Evolutionary conservation across 2,797 vertebrate species (phyloP).

Genomic region (Meda fulgida): DNA sequence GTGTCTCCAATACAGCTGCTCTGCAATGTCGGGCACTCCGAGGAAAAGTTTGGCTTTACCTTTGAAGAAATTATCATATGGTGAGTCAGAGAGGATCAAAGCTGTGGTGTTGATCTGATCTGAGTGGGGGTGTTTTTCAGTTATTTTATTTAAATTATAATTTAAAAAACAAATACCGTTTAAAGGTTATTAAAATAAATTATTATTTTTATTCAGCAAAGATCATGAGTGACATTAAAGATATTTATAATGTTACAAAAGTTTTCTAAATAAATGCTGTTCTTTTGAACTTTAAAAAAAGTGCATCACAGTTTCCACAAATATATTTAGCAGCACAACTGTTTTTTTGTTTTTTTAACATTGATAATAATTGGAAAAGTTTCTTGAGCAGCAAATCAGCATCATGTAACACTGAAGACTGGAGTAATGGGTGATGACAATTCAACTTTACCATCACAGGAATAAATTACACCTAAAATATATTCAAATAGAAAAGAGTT

Average conservation of each 20-base stretch:
- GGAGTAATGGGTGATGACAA: neutral
- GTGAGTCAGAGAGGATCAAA: conserved; percentile 77
- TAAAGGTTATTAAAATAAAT: neutral
- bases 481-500: too few relatives aligned
- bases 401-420: neutral
- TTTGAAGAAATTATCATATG: conserved; percentile 98
- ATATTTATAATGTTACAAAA: neutral
- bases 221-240: neutral
- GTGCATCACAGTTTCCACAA: neutral
- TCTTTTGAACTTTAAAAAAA: neutral
- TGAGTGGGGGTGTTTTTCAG: neutral
- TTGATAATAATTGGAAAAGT: neutral
- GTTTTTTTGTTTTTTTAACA: neutral
- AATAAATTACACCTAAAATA: too few relatives aligned
- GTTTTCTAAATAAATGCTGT: neutral
- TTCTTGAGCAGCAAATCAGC: neutral
- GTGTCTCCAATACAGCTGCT: conserved; percentile 82
- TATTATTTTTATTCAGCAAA: neutral
- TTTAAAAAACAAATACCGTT: too few relatives aligned
- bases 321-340: neutral
- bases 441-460: neutral
- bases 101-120: neutral
- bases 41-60: conserved; percentile 95
- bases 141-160: conserved; percentile 7
- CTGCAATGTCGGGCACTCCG: conserved; percentile 90